These are phyloP conservation scores for Trileptium ribeirensis DNA, from an alignment of 2,888 invertebrate genomes.

Conservation along the genomic window DNA sequence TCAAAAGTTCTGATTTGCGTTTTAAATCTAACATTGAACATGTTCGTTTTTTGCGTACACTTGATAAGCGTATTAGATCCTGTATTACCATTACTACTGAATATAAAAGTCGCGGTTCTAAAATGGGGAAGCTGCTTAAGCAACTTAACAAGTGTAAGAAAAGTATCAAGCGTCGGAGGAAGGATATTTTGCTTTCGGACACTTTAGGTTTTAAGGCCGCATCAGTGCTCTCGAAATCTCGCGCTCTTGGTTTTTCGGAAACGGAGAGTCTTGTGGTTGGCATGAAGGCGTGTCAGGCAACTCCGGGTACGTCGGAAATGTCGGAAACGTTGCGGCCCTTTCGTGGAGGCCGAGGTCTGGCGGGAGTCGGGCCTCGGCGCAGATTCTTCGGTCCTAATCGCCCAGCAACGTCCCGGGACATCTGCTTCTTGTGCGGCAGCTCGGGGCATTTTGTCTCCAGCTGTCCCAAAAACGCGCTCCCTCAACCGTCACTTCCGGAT, in stretches of 20 bases:
- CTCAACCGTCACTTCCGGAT: too few species aligned
- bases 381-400: too few species aligned
- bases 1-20: neutral
- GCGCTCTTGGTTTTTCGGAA: neutral
- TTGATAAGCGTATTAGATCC: neutral
- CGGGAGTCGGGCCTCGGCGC: neutral
- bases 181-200: neutral
- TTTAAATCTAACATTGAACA: neutral
- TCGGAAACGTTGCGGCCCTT: neutral
- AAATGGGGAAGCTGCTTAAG: neutral
- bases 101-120: too few species aligned
- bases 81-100: too few species aligned
- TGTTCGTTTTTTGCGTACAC: neutral
- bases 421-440: neutral
- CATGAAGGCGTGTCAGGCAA: neutral
- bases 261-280: neutral
- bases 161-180: neutral
- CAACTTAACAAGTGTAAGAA: neutral
- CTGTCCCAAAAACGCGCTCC: neutral
- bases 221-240: neutral
- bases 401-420: neutral
- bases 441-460: neutral
- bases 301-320: neutral
- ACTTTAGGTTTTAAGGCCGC: neutral
- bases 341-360: neutral